Evolutionary conservation across 2,113 vertebrate genomes (phyloP).

Genomic region (Aramus guarauna): DNA sequence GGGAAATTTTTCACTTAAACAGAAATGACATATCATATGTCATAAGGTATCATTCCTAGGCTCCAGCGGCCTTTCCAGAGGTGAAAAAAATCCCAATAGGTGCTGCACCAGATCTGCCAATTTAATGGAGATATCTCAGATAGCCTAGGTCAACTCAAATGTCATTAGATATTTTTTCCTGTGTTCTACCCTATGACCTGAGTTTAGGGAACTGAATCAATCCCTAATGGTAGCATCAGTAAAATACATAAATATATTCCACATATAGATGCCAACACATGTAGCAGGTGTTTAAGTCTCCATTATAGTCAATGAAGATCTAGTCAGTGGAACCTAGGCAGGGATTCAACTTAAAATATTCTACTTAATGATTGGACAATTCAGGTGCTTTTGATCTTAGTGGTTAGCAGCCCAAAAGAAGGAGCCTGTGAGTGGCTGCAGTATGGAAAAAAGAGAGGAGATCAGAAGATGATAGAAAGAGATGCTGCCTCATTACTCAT

Average conservation of each 20-base stretch:
- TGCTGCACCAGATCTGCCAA: background rate
- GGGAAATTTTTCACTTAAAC: background rate
- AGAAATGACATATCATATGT: background rate
- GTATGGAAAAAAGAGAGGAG: background rate
- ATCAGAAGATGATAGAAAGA: background rate
- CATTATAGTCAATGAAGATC: background rate
- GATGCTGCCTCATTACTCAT: background rate
- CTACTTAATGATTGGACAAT: background rate
- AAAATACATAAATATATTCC: background rate
- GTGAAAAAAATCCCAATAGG: background rate
- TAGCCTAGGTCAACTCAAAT: background rate
- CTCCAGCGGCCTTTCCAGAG: background rate
- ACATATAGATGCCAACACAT: background rate
- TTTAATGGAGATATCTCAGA: background rate
- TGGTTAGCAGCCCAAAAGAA: background rate
- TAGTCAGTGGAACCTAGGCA: background rate
- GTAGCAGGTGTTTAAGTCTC: background rate
- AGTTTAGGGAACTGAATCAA: background rate
- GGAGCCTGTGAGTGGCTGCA: background rate
- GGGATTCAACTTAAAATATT: background rate
- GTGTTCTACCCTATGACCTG: background rate
- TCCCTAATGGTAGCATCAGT: background rate
- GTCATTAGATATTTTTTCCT: background rate
- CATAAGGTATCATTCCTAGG: background rate
- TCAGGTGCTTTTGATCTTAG: background rate